phyloP scores from a whole-genome alignment of 1,140 invertebrate genomes.

The Bombus huntii region DNA sequence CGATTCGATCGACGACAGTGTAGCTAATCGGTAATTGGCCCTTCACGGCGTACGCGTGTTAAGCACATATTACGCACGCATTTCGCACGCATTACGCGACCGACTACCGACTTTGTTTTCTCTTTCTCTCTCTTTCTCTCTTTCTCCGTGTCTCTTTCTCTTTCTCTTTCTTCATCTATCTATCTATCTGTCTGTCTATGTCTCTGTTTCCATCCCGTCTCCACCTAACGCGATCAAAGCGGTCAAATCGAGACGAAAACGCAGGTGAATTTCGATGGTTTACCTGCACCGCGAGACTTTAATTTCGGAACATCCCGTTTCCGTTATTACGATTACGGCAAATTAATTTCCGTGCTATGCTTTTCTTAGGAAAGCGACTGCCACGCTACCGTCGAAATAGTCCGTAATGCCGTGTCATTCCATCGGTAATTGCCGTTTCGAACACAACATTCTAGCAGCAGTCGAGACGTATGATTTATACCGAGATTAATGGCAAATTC shows the following conservation, averaged over 20 bases:
- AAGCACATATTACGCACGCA: slow-evolving; percentile 73
- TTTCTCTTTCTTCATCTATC: not conserved
- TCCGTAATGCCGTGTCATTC: slow-evolving; percentile 36
- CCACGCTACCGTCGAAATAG: slow-evolving; percentile 30
- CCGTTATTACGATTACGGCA: slow-evolving; percentile 38
- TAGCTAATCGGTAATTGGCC: slow-evolving; percentile 76
- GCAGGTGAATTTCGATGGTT: not conserved
- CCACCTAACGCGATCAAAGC: not conserved
- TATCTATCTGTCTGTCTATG: no score
- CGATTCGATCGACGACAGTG: slow-evolving; percentile 68
- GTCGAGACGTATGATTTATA: slow-evolving; percentile 52
- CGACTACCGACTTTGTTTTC: not conserved
- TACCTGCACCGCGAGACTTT: not conserved
- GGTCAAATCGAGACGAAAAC: not conserved
- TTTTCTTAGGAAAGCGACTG: not conserved
- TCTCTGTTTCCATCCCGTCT: not conserved
- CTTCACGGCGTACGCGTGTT: slow-evolving; percentile 70
- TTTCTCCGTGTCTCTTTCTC: not conserved
- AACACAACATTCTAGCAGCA: slow-evolving; percentile 44
- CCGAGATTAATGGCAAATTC: slow-evolving; percentile 65
- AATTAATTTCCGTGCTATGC: slow-evolving; percentile 52
- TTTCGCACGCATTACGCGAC: slow-evolving; percentile 45
- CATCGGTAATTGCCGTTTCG: slow-evolving; percentile 48
- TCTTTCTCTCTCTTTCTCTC: not conserved
- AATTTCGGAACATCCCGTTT: slow-evolving; percentile 14